These are phyloP conservation scores for Philereme transversata DNA, from an alignment of 2,888 invertebrate genomes.

Conservation along the genomic window DNA sequence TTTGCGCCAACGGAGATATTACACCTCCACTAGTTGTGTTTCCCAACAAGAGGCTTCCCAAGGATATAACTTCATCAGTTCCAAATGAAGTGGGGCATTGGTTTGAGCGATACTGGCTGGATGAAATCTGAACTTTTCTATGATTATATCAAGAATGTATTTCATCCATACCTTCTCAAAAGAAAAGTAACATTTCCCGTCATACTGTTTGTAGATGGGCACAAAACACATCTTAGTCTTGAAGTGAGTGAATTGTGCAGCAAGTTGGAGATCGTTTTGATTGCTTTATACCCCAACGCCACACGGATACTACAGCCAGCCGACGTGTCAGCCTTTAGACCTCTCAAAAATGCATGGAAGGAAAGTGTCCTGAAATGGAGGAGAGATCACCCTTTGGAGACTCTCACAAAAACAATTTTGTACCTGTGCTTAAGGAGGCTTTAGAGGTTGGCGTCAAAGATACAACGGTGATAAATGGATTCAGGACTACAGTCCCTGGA, in stretches of 20 bases:
- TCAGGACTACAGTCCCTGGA: no score
- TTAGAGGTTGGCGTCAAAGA: no score
- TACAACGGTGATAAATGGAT: no score
- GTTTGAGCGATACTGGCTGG: constrained; percentile 58
- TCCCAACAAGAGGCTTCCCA: constrained; percentile 52
- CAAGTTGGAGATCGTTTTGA: constrained; percentile 1
- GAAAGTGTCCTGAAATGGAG: constrained; percentile 37
- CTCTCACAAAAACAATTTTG: no score
- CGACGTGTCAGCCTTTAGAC: constrained; percentile 41
- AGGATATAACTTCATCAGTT: constrained; percentile 47
- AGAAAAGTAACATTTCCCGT: constrained; percentile 46
- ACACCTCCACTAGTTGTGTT: constrained; percentile 51
- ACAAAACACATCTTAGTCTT: constrained; percentile 28
- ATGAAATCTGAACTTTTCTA: constrained; percentile 60
- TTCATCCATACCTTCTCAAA: constrained; percentile 45
- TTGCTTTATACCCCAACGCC: constrained; percentile 38
- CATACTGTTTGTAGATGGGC: constrained; percentile 52
- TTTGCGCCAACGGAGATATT: constrained; percentile 49
- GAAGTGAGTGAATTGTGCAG: constrained; percentile 27
- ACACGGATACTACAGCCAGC: constrained; percentile 41
- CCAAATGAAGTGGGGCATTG: constrained; percentile 59
- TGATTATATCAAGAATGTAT: constrained; percentile 54
- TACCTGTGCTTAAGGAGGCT: no score
- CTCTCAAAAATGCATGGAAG: constrained; percentile 39
- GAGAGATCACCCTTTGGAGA: constrained; percentile 5